Conservation (phyloP, 2,797 vertebrate genomes). For the Cuniculus paca region DNA sequence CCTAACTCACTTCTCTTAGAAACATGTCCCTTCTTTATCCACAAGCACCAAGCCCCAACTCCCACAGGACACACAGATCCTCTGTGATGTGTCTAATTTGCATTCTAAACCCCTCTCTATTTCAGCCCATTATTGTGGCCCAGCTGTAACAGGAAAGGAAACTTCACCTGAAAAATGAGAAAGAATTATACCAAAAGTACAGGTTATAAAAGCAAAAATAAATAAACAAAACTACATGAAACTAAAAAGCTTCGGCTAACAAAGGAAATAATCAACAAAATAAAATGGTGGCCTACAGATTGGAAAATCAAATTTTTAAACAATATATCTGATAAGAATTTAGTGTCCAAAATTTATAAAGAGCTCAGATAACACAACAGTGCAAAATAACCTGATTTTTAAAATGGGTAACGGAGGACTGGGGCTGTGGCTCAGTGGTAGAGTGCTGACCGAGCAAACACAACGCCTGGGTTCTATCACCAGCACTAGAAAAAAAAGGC, state of each 20-base stretch:
- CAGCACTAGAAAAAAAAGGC: not conserved
- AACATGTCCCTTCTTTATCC: not conserved
- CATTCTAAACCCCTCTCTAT: constrained; percentile 15
- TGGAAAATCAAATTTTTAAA: not conserved
- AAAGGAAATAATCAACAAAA: not conserved
- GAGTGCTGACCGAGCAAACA: not conserved
- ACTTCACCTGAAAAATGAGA: constrained; percentile 38
- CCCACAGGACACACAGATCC: not conserved
- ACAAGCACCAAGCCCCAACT: not conserved
- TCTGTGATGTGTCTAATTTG: constrained; percentile 11
- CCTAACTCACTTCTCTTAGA: not conserved
- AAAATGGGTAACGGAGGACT: not conserved
- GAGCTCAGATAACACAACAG: not conserved
- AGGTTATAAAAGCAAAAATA: not conserved
- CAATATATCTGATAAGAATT: not conserved
- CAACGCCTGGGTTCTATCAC: not conserved
- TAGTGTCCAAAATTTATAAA: not conserved
- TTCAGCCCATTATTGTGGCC: not conserved
- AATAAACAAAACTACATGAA: not conserved
- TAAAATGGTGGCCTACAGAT: not conserved
- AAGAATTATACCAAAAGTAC: not conserved
- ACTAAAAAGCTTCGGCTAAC: not conserved
- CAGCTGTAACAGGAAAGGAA: not conserved
- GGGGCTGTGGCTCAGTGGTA: not conserved
- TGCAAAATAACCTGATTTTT: not conserved